Evolutionary conservation across 2,888 invertebrate genomes (phyloP).

Genomic region (Ophioninae sp.): DNA sequence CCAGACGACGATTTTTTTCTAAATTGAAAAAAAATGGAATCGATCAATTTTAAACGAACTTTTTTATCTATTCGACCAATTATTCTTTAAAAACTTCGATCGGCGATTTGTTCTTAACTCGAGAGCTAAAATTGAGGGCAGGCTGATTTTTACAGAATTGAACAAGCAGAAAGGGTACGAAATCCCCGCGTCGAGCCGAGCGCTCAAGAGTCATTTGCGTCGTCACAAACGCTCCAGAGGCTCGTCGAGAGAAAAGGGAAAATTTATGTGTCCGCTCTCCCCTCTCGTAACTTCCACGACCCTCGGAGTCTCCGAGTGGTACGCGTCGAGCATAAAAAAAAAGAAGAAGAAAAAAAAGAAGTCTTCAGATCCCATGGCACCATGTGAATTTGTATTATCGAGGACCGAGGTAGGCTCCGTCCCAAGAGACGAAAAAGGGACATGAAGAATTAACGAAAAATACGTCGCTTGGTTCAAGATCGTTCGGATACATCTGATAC

Average conservation of each 20-base stretch:
- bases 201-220: not conserved
- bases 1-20: too few relatives aligned
- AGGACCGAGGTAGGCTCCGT: not conserved
- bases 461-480: not conserved
- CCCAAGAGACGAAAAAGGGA: not conserved
- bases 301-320: not conserved
- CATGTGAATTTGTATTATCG: not conserved
- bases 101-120: too few relatives aligned
- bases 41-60: too few relatives aligned
- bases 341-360: slow-evolving; percentile 5
- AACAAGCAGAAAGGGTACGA: not conserved
- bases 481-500: not conserved
- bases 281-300: slow-evolving; percentile 10
- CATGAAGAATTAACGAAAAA: not conserved
- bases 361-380: not conserved
- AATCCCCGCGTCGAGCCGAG: not conserved
- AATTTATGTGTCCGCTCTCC: slow-evolving; percentile 30
- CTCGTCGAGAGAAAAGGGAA: slow-evolving; percentile 8
- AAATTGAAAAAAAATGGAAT: too few relatives aligned
- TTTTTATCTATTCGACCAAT: too few relatives aligned
- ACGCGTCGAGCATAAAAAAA: slow-evolving; percentile 4
- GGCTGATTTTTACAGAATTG: not conserved
- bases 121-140: too few relatives aligned
- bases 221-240: not conserved
- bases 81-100: too few relatives aligned